These are phyloP conservation scores for Pseudorectes ferrugineus DNA, from an alignment of 2,113 vertebrate genomes.

Conservation along the genomic window DNA sequence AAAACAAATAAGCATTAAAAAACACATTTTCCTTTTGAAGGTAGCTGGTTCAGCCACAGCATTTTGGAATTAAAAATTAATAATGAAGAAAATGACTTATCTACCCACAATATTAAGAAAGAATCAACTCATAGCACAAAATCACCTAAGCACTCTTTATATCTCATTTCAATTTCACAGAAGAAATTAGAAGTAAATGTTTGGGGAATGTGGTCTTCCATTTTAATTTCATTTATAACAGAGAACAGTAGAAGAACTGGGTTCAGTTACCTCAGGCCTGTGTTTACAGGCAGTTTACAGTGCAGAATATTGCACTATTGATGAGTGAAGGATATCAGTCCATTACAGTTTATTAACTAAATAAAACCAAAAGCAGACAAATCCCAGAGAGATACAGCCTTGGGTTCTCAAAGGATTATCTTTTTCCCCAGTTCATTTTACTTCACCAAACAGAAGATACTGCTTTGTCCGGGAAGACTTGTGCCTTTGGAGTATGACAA, in stretches of 20 bases:
- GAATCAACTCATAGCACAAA: neutral
- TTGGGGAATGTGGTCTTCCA: neutral
- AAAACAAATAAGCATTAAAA: neutral
- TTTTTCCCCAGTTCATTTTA: neutral
- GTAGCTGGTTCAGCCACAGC: neutral
- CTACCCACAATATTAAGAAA: neutral
- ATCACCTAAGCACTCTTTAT: neutral
- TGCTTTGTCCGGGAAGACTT: neutral
- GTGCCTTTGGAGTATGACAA: neutral
- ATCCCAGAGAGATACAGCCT: neutral
- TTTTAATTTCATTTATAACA: neutral
- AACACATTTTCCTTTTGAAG: neutral
- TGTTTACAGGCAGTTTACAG: neutral
- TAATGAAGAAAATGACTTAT: neutral
- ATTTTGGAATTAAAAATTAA: conserved; percentile 13
- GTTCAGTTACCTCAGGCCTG: neutral
- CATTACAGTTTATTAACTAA: neutral
- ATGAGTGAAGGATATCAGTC: neutral
- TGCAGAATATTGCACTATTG: neutral
- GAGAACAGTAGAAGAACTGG: neutral
- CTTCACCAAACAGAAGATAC: neutral
- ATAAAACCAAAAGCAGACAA: neutral
- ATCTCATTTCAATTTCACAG: neutral
- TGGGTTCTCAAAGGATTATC: neutral
- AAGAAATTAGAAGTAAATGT: neutral